Percentiles rank a stretch among this genome's conserved stretches.
Evolutionary conservation across 2,888 invertebrate species (phyloP).

Genomic region (Lycaena phlaeas): DNA sequence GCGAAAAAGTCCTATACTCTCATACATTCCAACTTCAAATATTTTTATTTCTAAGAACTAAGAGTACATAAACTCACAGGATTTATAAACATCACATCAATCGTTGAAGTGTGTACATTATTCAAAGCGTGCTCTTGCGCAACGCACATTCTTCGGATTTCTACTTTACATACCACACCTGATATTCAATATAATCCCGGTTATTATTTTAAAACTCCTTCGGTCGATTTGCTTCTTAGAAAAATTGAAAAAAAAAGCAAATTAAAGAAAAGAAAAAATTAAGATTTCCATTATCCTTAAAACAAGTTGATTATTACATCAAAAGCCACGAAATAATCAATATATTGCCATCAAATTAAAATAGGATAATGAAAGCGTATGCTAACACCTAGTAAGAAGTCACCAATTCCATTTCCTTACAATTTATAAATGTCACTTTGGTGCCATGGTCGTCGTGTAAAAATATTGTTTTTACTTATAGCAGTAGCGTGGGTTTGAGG

Average conservation of each 20-base stretch:
- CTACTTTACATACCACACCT: conserved; percentile 37
- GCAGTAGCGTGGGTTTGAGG: conserved; percentile 32
- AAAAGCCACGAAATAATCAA: too few relatives aligned
- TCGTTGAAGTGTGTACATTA: conserved; percentile 34
- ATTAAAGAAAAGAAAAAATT: too few relatives aligned
- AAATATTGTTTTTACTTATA: conserved; percentile 73
- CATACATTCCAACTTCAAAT: too few relatives aligned
- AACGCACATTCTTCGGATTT: conserved; percentile 33
- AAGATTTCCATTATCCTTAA: too few relatives aligned
- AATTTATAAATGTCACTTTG: conserved; percentile 69
- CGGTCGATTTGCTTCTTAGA: too few relatives aligned
- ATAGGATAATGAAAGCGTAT: too few relatives aligned
- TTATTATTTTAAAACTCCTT: not conserved
- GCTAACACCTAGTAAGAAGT: too few relatives aligned
- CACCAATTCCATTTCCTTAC: conserved; percentile 60
- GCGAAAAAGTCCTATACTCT: too few relatives aligned
- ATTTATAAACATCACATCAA: conserved; percentile 1
- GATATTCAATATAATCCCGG: conserved; percentile 8
- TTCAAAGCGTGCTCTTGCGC: conserved; percentile 45
- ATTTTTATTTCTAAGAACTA: not conserved
- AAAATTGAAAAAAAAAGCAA: too few relatives aligned
- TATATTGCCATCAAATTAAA: too few relatives aligned
- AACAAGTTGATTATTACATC: too few relatives aligned
- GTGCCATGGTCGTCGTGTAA: conserved; percentile 56
- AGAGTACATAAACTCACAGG: conserved; percentile 5